Evolutionary conservation across 2,113 vertebrate genomes (phyloP).

Genomic region (Zapornia atra): DNA sequence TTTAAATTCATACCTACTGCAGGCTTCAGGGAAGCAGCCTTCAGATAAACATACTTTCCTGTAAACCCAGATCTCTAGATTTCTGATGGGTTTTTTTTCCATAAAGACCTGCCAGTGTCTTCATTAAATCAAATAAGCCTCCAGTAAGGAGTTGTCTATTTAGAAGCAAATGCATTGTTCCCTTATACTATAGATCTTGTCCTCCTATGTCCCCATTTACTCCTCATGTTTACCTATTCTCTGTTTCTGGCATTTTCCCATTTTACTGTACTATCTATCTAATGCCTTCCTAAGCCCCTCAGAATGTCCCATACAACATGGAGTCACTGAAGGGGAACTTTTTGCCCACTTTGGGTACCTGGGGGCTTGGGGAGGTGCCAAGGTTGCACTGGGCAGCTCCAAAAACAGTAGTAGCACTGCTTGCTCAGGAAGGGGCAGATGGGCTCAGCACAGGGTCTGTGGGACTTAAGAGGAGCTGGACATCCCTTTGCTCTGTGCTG

Average conservation of each 20-base stretch:
- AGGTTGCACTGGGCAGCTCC: background rate
- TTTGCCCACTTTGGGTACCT: background rate
- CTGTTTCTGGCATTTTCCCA: background rate
- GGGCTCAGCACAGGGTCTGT: background rate
- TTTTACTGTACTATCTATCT: background rate
- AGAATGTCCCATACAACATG: background rate
- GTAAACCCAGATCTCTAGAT: background rate
- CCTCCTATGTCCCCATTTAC: background rate
- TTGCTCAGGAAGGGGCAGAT: background rate
- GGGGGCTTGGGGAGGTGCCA: background rate
- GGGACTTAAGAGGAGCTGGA: background rate
- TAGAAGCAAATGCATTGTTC: background rate
- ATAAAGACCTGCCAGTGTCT: background rate
- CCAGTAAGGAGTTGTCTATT: background rate
- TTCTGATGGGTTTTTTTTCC: background rate
- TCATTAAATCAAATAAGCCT: background rate
- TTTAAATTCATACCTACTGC: background rate
- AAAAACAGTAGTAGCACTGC: background rate
- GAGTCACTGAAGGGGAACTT: background rate
- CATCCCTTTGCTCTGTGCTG: background rate
- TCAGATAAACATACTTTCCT: background rate
- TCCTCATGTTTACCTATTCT: background rate
- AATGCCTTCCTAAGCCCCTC: background rate
- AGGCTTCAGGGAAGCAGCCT: background rate
- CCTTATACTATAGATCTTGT: background rate